These are phyloP conservation scores for Parotia lawesii DNA, from an alignment of 2,113 vertebrate genomes.

Conservation along the genomic window DNA sequence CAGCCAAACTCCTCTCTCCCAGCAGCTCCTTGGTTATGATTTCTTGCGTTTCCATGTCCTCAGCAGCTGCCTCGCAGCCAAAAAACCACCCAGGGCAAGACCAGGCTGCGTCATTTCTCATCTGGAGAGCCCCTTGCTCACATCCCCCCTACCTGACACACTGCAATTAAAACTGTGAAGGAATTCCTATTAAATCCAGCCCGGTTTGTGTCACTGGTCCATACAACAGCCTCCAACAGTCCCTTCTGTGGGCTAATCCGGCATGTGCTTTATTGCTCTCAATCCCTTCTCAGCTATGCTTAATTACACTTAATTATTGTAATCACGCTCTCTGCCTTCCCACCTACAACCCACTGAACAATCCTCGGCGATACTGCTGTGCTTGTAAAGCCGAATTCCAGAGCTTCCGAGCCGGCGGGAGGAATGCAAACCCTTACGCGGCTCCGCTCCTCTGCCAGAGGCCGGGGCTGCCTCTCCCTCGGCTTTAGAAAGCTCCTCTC, in stretches of 20 bases:
- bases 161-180: neutral
- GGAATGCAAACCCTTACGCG: neutral
- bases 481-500: neutral
- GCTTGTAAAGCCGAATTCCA: neutral
- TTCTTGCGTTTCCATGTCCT: neutral
- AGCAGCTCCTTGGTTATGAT: neutral
- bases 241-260: neutral
- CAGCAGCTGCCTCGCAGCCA: neutral
- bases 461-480: neutral
- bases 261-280: neutral
- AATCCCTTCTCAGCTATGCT: neutral
- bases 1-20: neutral
- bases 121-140: neutral
- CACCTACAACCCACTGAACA: neutral
- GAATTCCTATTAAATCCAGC: neutral
- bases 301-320: neutral
- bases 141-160: rapidly evolving
- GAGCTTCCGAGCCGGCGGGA: neutral
- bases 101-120: rapidly evolving
- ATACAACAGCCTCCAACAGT: neutral
- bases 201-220: neutral
- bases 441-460: neutral
- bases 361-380: neutral
- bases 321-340: neutral
- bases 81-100: neutral